phyloP scores from a whole-genome alignment of 2,888 invertebrate genomes.

The Machimus atricapillus region DNA sequence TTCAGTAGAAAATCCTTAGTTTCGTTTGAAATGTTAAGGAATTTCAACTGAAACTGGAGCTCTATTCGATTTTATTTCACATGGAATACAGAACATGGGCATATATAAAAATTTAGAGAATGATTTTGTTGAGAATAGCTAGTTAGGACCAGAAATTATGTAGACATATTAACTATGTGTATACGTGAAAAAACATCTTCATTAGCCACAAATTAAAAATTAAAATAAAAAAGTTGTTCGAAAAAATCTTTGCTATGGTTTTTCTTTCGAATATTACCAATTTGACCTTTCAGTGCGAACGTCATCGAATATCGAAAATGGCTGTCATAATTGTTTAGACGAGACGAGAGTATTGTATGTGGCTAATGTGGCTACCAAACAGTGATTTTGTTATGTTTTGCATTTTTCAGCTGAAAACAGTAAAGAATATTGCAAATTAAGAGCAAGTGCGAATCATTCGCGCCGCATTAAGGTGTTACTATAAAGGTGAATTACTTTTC shows the following conservation, averaged over 20 bases:
- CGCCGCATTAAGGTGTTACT: neutral
- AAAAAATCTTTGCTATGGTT: neutral
- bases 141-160: too few species aligned
- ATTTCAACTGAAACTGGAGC: too few species aligned
- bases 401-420: neutral
- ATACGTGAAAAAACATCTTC: too few species aligned
- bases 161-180: too few species aligned
- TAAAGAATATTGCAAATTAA: neutral
- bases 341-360: slow-evolving; percentile 27
- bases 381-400: slow-evolving; percentile 14
- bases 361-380: neutral
- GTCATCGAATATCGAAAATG: slow-evolving; percentile 43
- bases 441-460: neutral
- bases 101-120: too few species aligned
- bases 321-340: slow-evolving; percentile 43
- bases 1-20: too few species aligned
- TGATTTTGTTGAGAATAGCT: too few species aligned
- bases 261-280: neutral
- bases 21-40: too few species aligned
- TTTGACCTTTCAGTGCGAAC: slow-evolving; percentile 27
- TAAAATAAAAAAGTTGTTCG: neutral
- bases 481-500: neutral
- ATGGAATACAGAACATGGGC: too few species aligned
- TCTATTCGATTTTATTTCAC: too few species aligned
- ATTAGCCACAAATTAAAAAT: neutral